These are phyloP conservation scores for Chrysaora quinquecirrha DNA, from an alignment of 30 jellyfish, hydroid and myxozoan species.

Conservation along the genomic window DNA sequence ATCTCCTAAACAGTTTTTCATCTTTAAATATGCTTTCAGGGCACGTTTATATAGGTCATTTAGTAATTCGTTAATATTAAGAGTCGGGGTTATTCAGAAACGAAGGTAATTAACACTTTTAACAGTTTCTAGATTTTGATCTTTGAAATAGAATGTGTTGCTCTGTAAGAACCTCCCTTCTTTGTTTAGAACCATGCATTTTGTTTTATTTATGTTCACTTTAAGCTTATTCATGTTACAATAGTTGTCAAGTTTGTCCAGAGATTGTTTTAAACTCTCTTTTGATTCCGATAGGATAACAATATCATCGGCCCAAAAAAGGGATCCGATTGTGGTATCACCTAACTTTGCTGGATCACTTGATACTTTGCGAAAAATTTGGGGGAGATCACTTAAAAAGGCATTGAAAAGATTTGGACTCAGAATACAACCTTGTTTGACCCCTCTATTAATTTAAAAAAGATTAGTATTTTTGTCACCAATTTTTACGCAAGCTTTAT, in stretches of 20 bases:
- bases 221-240: not conserved
- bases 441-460: not conserved
- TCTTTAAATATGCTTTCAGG: conserved; percentile 25
- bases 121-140: conserved; percentile 5
- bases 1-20: conserved; percentile 24
- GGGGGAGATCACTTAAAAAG: conserved; percentile 5
- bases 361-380: not conserved
- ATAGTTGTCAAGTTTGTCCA: conserved; percentile 11
- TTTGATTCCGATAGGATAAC: conserved; percentile 14
- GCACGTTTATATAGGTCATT: conserved; percentile 20
- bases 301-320: conserved; percentile 22
- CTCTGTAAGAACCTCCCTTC: conserved; percentile 19
- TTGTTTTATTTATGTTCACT: not conserved
- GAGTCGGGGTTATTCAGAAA: conserved; percentile 4
- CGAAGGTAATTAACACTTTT: not conserved
- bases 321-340: not conserved
- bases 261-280: not conserved
- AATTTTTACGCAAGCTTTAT: not conserved
- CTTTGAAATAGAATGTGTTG: not conserved
- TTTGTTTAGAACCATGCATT: conserved; percentile 16
- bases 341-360: conserved; percentile 10
- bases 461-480: not conserved
- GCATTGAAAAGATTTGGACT: conserved; percentile 1
- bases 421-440: conserved; percentile 18
- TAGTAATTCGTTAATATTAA: conserved; percentile 1